Evolutionary conservation across 2,888 invertebrate genomes (phyloP), one percentile per base, ranked within the genome.

Genomic region (Ornithoptera alexandrae): DNA sequence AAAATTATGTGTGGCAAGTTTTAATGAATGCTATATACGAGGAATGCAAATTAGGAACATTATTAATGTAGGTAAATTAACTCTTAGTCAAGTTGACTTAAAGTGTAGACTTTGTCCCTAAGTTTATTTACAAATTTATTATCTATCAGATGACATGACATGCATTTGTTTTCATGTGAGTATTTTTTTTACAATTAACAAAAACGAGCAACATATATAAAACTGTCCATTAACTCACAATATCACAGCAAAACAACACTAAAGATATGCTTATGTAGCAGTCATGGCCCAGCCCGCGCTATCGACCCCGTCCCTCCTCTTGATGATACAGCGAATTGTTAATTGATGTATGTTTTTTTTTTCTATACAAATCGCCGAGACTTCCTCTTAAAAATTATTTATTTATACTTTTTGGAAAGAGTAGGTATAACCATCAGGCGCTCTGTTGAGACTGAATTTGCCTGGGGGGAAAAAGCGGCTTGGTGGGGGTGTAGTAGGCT

Each of bases 381-480:
- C 79, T 79, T 77, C 82, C 77, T 77, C 75, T 78, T 78, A 81
- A 82, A 81, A 82, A 83, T 46, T 83, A 83, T 76, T 64, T 71
- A 80, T 84, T 90, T 92, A 92, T 80, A 90, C 92, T 89, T 92
- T 96, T 92, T 95, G 96, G 93, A 97, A 97, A 76, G 95, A 96
- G 90, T 97, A 97, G 80, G 96, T 96, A 93, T 95, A 97, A 81
- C 97, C 97, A 82, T 97, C 97, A 58, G 97, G 97, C 71, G 96
- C 97, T 83, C 97, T 94, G 93, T 97, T 97, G 77, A 97, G 93
- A 77, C 95, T 96, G 80, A 97, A 94, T 88, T 97, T 97, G 76
- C 97, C 97, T 46, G 97, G 97, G 67, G 97, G 97, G 84, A 95
- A 96, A 93, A 96, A 97, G 78, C 95, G 94, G 80, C 94, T 94